These are phyloP conservation scores for Pelodiscus sinensis DNA, from an alignment of 2,113 vertebrate species.

Conservation along the genomic window DNA sequence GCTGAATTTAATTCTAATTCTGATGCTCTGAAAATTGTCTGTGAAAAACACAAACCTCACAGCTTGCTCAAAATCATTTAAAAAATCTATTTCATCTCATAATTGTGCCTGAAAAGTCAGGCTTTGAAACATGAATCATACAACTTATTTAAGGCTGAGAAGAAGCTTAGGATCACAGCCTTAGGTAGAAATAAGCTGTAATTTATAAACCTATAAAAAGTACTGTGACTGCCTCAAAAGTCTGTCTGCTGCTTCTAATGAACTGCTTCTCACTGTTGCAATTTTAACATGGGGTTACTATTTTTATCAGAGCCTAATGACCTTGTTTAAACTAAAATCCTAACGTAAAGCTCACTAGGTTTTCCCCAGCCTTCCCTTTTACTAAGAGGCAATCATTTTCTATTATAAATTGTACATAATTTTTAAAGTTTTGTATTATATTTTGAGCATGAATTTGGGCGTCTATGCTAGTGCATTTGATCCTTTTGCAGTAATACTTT, in stretches of 20 bases:
- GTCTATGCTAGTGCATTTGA: background rate
- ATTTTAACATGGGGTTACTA: background rate
- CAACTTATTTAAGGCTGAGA: constrained; percentile 23
- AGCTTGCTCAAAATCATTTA: background rate
- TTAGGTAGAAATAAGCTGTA: background rate
- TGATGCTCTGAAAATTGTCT: background rate
- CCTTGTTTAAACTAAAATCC: background rate
- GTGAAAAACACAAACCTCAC: background rate
- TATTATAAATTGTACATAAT: fast-evolving
- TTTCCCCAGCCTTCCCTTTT: background rate
- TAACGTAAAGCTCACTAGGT: fast-evolving
- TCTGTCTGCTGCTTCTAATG: background rate
- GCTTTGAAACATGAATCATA: background rate
- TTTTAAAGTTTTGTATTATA: background rate
- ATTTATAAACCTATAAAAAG: background rate
- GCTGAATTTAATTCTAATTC: background rate
- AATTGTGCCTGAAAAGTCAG: constrained; percentile 5
- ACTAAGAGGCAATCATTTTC: background rate
- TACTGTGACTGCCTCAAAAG: background rate
- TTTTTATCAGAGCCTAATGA: background rate
- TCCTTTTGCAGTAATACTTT: background rate
- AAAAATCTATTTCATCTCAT: background rate
- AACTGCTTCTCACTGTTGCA: background rate
- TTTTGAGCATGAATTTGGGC: background rate
- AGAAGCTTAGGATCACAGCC: background rate